Conservation (phyloP, 2,113 vertebrate species). For the Bombycilla garrulus region DNA sequence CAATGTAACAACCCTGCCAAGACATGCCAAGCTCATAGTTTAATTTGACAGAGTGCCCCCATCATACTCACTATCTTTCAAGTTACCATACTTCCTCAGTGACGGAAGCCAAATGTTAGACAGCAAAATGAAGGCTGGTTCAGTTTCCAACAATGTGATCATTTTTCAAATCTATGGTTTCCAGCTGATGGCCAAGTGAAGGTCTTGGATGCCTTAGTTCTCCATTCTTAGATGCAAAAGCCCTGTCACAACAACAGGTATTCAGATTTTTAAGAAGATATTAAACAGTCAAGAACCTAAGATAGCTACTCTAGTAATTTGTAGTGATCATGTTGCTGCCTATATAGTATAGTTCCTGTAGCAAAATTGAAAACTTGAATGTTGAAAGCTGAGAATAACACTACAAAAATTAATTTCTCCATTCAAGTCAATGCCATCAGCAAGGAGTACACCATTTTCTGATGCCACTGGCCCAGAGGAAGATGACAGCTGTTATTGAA, state of each 20-base stretch:
- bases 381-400: neutral
- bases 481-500: neutral
- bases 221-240: neutral
- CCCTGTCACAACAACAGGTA: neutral
- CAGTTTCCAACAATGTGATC: neutral
- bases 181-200: neutral
- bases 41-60: neutral
- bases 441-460: constrained; percentile 5
- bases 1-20: neutral
- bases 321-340: neutral
- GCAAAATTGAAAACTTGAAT: neutral
- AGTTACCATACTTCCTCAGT: neutral
- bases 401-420: neutral
- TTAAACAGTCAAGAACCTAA: neutral
- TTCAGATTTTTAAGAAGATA: neutral
- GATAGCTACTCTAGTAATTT: neutral
- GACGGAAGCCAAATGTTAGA: neutral
- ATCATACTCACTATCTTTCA: neutral
- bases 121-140: neutral
- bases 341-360: neutral
- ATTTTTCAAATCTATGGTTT: neutral
- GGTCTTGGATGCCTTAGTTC: neutral
- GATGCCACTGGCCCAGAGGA: neutral
- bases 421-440: neutral
- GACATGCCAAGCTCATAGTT: fast-evolving